Base-by-base conservation (phyloP, 2,888 invertebrate species). In the Hirtodrosophila histrioides region DNA sequence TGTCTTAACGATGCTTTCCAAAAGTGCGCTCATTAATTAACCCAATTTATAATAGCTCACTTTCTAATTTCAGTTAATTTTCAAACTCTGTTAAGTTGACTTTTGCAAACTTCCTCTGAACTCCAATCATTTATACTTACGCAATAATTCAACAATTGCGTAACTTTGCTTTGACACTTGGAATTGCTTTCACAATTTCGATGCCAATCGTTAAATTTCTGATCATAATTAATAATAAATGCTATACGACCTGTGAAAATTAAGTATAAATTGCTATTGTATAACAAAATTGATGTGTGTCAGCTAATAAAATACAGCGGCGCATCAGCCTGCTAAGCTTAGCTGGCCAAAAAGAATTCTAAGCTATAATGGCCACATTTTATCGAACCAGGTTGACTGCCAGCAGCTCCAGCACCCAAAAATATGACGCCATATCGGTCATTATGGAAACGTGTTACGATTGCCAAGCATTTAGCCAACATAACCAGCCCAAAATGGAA, bases 401-500 rank as follows among this genome's bases (percentile, higher is more conserved):
- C 44, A 12, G 45, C 7, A 17, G 1, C 17, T 2, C 17, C 17
- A 17, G 17, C 2, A 17, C 17, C 17, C 17, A 39, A 29, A 41
- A 41, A 41, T 29, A 54, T 17, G 40, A 41, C 17, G 44, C 37
- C 56, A 53, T 78, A 57, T 51, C 11, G 60, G 53, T 62, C 61
- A 73, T 79, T 76, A 73, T 53, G 27, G 12, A 58, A 76, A 79
- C 77, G 57, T 74, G 74, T 61, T 60, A 36, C 50, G 61, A 64
- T 48, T 67, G 57, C 48, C 24, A 57, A 40, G 24, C 17, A n/a
- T 40, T 35, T 9, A 27, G 12, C n/a, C 6, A 6, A 31, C 29
- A 11, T 39, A 51, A 54, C 40, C 23, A 40, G 27, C 51, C 39
- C 9, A 4, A 46, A 58, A 64, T n/a, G n/a, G n/a, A n/a, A n/a